A percentile compares a stretch with the other conserved stretches of the same genome.
These are phyloP conservation scores for Danio kyathit DNA, from an alignment of 2,797 vertebrate species.

Conservation along the genomic window DNA sequence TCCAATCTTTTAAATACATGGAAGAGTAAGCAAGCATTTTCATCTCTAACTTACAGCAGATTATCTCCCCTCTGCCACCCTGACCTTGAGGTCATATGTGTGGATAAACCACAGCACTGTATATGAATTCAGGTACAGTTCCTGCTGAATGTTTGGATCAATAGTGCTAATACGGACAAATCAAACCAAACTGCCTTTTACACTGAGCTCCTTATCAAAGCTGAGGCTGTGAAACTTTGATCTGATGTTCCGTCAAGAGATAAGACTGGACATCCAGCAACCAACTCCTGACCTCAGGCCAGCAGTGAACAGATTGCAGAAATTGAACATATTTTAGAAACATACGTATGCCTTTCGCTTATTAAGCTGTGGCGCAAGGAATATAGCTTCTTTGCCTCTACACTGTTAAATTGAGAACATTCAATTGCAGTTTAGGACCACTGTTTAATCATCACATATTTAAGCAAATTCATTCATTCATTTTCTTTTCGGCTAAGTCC, in stretches of 20 bases:
- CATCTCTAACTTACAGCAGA: not conserved
- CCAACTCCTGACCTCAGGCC: slow-evolving; percentile 15
- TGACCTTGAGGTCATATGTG: slow-evolving; percentile 13
- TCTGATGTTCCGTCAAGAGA: slow-evolving; percentile 30
- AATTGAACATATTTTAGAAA: not conserved
- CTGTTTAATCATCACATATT: no score
- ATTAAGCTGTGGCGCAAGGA: no score
- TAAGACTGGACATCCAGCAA: slow-evolving; percentile 11
- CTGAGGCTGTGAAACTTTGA: slow-evolving; percentile 10
- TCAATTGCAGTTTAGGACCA: no score
- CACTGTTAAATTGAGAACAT: no score
- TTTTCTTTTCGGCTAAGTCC: no score
- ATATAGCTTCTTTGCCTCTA: no score
- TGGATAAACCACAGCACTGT: slow-evolving; percentile 12
- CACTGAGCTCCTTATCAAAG: slow-evolving; percentile 48
- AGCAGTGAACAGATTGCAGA: not conserved
- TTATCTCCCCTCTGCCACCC: not conserved
- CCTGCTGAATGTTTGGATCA: slow-evolving; percentile 24
- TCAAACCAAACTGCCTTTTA: not conserved
- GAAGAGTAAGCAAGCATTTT: not conserved
- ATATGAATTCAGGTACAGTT: slow-evolving; percentile 34
- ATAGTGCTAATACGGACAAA: slow-evolving; percentile 32
- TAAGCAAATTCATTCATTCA: no score
- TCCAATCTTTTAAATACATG: not conserved
- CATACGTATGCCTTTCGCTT: not conserved